Base-by-base conservation (phyloP, 2,797 vertebrate genomes). In the Oceanodroma leucorhoa region DNA sequence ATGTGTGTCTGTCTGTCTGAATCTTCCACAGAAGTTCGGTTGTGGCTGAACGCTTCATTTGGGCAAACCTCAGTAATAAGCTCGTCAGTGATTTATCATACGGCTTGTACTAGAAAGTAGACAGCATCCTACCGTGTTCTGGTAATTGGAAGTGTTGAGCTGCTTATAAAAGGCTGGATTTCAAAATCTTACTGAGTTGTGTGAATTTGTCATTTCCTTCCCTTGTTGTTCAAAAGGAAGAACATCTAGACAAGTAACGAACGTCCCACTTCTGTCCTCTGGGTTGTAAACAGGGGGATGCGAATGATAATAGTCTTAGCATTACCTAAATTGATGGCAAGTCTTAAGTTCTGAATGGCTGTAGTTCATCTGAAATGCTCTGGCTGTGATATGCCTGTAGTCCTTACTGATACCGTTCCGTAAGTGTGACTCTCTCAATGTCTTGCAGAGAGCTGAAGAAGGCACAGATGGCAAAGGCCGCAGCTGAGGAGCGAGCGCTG, bases 381-480 rank as follows among this genome's bases (percentile, higher is more conserved):
- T 43, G 51, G 38, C 38, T 81, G 64, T 21, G 46, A 2, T 53
- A 5, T 0, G 4, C 16, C 30, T 7, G 26, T 34, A 14, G 69
- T 41, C n/a, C 30, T 13, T 12, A 8, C 4, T 29, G 41, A 27
- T 55, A 1, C 8, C 1, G 1, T 36, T n/a, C 48, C 8, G 4
- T 64, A 72, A 71, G 14, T 27, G 54, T 90, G 77, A 61, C 84
- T 17, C 36, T 17, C 36, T 60, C 14, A 2, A 29, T 96, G 94
- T 94, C 53, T 94, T 86, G 46, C 96, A 99, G 99, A 96, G 99
- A 99, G 97, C 98, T 99, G 89, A 99, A 99, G 97, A 99, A 99
- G 97, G 99, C 99, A 29, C 99, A 99, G 98, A 96, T 98, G 98
- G 99, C 99, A 10, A 98, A 99, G 97, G 99, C 99, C 0, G 99